Evolutionary conservation across 2,113 vertebrate genomes (phyloP), one percentile per base, ranked within the genome.

Genomic region (Lathamus discolor): DNA sequence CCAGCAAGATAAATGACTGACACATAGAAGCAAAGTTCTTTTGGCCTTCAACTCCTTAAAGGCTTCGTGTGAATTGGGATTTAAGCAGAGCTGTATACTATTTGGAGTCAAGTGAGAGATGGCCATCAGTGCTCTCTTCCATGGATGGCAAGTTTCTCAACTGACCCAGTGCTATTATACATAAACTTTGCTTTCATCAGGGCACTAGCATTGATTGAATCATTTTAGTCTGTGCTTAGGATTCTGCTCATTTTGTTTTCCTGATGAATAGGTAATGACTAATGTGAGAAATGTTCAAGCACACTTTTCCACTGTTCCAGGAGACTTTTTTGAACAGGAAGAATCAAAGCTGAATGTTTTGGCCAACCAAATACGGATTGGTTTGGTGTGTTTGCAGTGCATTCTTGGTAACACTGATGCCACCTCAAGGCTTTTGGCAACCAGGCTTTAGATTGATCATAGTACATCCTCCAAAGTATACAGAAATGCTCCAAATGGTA

Each of bases 351-450:
- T 35, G 28, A 67, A 0, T 77, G 15, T 81, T 92, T 83, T 74
- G 24, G 39, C 68, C 7, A 20, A 0, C 3, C 11, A 57, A 0
- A 23, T 74, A 2, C 5, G 19, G 55, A 41, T 51, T 15, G 11
- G 5, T 84, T n/a, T 54, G 49, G 7, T 57, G 5, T 41, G 31
- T 64, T 91, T 37, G 46, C 31, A 57, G 0, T 49, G 29, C 17
- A 4, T 55, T 83, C 29, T 54, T 76, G 51, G 6, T 51, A 44
- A 46, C n/a, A 27, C 17, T 80, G 62, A 51, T 90, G 51, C n/a
- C 9, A 48, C 17, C 49, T 80, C 19, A 18, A 55, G 43, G 16
- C 46, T 69, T 77, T 83, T 25, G 66, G 13, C 48, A 90, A 4
- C 13, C 4, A 77, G 37, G 25, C 14, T 86, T 93, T 51, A 35